phyloP scores from a whole-genome alignment of 2,888 invertebrate genomes.

The Papilio elwesi region DNA sequence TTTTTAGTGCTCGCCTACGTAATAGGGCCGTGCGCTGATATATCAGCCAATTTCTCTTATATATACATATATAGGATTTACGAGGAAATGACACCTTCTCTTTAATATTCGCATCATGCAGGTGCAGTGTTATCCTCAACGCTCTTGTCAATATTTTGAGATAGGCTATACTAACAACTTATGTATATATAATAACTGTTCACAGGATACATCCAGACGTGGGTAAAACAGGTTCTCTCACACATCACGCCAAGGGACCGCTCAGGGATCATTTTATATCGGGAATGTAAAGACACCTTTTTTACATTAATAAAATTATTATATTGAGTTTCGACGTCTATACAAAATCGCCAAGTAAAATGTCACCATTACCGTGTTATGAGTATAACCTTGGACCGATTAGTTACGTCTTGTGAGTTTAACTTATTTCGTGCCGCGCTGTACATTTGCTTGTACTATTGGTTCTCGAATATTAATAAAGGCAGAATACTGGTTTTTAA shows the following conservation, averaged over 20 bases:
- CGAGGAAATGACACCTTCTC: neutral
- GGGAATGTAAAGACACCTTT: too few species aligned
- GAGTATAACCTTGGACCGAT: conserved; percentile 19
- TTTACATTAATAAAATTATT: neutral
- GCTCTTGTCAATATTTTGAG: neutral
- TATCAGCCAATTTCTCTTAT: too few species aligned
- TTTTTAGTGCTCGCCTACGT: too few species aligned
- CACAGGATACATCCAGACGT: too few species aligned
- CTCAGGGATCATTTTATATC: too few species aligned
- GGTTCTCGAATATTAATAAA: neutral
- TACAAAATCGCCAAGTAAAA: neutral
- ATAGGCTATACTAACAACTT: neutral
- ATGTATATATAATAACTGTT: too few species aligned
- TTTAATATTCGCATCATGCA: neutral
- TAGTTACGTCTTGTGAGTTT: neutral
- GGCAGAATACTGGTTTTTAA: too few species aligned
- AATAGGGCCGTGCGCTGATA: too few species aligned
- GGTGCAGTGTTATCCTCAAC: neutral
- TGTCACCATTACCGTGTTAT: conserved; percentile 3
- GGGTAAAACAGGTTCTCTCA: too few species aligned
- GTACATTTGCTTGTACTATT: neutral
- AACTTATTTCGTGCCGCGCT: neutral
- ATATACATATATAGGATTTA: too few species aligned
- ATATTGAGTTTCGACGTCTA: neutral
- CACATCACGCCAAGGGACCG: too few species aligned